These are phyloP conservation scores for Eupithecia subfuscata DNA, from an alignment of 2,888 invertebrate genomes.

Conservation along the genomic window DNA sequence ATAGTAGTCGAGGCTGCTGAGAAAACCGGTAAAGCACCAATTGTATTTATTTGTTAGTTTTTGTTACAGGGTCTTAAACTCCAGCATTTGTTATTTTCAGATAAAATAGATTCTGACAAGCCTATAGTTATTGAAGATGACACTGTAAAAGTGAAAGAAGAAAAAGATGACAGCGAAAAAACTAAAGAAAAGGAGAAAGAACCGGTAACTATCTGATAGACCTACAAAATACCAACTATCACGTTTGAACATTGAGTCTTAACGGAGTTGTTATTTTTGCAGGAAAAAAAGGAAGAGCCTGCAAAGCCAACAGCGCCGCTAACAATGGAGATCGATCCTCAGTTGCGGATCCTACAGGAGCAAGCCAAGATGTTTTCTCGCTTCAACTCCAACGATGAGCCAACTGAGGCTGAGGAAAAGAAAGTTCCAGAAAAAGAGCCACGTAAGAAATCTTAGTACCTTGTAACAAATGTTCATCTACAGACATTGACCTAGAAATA, in stretches of 20 bases:
- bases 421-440: constrained; percentile 70
- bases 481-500: neutral
- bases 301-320: constrained; percentile 74
- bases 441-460: constrained; percentile 53
- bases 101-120: constrained; percentile 69
- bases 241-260: neutral
- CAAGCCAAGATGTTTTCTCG: constrained; percentile 82
- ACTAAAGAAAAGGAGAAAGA: constrained; percentile 73
- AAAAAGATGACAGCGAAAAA: constrained; percentile 67
- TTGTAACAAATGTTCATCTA: neutral
- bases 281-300: constrained; percentile 71
- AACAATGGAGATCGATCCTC: constrained; percentile 81
- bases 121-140: constrained; percentile 77
- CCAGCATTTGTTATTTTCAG: constrained; percentile 43
- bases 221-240: neutral
- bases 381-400: constrained; percentile 71
- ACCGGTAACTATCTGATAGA: constrained; percentile 11
- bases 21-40: constrained; percentile 58
- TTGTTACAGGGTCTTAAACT: neutral
- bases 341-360: constrained; percentile 79
- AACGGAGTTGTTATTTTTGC: neutral
- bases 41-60: neutral
- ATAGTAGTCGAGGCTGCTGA: constrained; percentile 61
- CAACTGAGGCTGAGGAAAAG: constrained; percentile 49
- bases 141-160: constrained; percentile 75